Evolutionary conservation across 1,140 invertebrate species (phyloP).

Genomic region (Drosophila malerkotliana): DNA sequence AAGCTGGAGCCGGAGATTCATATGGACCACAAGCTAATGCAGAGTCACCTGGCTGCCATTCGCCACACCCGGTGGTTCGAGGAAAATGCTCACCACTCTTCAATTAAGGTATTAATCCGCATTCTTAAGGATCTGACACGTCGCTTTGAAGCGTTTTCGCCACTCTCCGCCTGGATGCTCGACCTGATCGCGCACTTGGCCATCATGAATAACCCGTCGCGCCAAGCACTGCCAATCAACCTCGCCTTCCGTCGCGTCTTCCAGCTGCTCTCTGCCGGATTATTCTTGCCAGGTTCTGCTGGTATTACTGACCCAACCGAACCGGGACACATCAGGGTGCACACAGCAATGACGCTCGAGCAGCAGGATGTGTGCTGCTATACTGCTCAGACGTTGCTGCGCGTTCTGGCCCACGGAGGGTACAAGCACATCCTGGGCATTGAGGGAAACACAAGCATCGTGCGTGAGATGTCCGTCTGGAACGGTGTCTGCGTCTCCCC

Average conservation of each 20-base stretch:
- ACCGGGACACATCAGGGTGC: conserved; percentile 93
- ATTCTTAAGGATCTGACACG: conserved; percentile 95
- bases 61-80: conserved; percentile 99
- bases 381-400: conserved; percentile 93
- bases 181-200: conserved; percentile 98
- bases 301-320: conserved; percentile 98
- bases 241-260: conserved; percentile 94
- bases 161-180: conserved; percentile 97
- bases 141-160: conserved; percentile 94
- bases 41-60: conserved; percentile 96
- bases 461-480: conserved; percentile 95
- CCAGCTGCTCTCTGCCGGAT: conserved; percentile 95
- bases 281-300: conserved; percentile 97
- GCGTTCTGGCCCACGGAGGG: conserved; percentile 95
- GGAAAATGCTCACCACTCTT: conserved; percentile 98
- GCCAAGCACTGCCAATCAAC: conserved; percentile 96
- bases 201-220: conserved; percentile 97
- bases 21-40: conserved; percentile 93
- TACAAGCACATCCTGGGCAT: conserved; percentile 94
- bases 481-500: conserved; percentile 97
- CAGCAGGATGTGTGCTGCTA: conserved; percentile 97
- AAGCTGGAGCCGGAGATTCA: conserved; percentile 97
- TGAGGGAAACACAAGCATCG: conserved; percentile 89
- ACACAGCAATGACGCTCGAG: conserved; percentile 95
- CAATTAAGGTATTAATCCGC: conserved; percentile 96